Evolutionary conservation across 2,797 vertebrate genomes (phyloP), one percentile per base, ranked within the genome.

Genomic region (Alectoris magna): DNA sequence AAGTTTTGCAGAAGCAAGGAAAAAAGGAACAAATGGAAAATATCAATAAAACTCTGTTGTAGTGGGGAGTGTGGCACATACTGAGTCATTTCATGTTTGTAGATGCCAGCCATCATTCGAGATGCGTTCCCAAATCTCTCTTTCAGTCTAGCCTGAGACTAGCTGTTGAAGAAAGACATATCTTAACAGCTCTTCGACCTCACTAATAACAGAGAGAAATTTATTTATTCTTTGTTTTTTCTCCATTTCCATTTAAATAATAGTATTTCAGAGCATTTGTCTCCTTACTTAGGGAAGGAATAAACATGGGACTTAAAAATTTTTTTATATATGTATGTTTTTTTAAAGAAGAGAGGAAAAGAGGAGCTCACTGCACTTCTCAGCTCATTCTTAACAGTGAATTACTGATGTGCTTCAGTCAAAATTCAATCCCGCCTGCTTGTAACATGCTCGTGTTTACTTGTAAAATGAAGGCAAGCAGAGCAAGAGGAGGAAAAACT

Each of bases 321-420:
- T 27, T 27, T 51, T 17, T 22, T 22, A 22, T 56, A 13, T n/a
- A 7, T 18, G 11, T 31, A 55, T 31, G 14, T 17, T 51, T 31
- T 31, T 31, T n/a, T n/a, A n/a, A 56, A n/a, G 10, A 51, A 41
- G 27, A 62, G 19, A 4, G 7, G 16, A 13, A 44, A 43, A 68
- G 11, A 62, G 44, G 16, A 21, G 71, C 62, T 75, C 23, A 55
- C 46, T 58, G 14, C 10, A 22, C 11, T 58, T 56, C 55, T 56
- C 55, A 21, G 29, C 53, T 55, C 17, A 10, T n/a, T 56, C 55
- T 56, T 56, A n/a, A 56, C 7, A 19, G 18, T 56, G 3, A 71
- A 12, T 76, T 74, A n/a, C 43, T 69, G 46, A 36, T 27, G 11
- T 0, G 0, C 5, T 55, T 72, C 13, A 46, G 70, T 53, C 13